These are phyloP conservation scores for Hirtodrosophila duncani DNA, from an alignment of 2,888 invertebrate genomes.

Conservation along the genomic window DNA sequence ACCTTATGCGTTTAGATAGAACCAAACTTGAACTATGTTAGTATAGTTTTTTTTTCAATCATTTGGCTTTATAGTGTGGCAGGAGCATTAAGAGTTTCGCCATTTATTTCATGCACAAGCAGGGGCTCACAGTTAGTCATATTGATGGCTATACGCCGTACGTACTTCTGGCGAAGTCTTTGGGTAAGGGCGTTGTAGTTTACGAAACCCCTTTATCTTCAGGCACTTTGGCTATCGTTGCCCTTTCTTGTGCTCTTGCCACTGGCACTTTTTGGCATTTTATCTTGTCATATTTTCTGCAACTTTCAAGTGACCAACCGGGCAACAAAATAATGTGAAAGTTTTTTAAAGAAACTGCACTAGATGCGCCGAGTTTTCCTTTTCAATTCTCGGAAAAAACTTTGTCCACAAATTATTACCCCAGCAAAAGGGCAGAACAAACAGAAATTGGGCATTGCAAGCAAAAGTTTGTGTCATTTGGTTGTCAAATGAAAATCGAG, in stretches of 20 bases:
- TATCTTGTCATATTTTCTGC: constrained; percentile 56
- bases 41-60: too few relatives aligned
- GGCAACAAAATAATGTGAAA: constrained; percentile 46
- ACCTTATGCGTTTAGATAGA: too few relatives aligned
- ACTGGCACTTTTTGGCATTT: constrained; percentile 45
- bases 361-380: constrained; percentile 52
- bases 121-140: too few relatives aligned
- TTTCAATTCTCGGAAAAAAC: constrained; percentile 70
- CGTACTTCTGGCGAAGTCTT: too few relatives aligned
- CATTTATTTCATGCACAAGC: too few relatives aligned
- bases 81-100: too few relatives aligned
- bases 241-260: constrained; percentile 11
- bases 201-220: constrained; percentile 7
- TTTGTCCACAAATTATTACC: constrained; percentile 52
- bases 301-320: constrained; percentile 41
- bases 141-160: too few relatives aligned
- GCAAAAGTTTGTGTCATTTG: constrained; percentile 29
- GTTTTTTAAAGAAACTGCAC: constrained; percentile 41
- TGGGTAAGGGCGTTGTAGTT: too few relatives aligned
- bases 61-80: too few relatives aligned
- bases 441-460: constrained; percentile 4
- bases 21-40: too few relatives aligned
- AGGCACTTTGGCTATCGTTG: constrained; percentile 21
- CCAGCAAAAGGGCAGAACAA: constrained; percentile 9
- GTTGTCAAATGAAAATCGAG: constrained; percentile 19